phyloP scores from a whole-genome alignment of 2,888 invertebrate genomes.

The Pachymerium ferrugineum region DNA sequence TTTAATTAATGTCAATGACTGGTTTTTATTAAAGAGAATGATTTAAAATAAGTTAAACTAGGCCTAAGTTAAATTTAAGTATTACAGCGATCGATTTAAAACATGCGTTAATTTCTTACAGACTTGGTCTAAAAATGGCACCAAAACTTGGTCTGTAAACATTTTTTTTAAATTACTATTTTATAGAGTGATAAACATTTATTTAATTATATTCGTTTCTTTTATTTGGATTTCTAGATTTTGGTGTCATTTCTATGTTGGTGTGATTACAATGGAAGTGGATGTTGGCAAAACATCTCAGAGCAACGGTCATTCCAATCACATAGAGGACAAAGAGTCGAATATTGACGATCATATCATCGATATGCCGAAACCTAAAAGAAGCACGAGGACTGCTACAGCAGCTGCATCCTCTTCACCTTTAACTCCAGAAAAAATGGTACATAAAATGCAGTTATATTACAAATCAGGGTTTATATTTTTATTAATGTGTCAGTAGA shows the following conservation, averaged over 20 bases:
- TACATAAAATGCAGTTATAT: not conserved
- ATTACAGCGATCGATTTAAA: not conserved
- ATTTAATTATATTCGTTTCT: not conserved
- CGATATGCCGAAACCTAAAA: conserved; percentile 22
- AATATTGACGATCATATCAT: not conserved
- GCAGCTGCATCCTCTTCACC: conserved; percentile 3
- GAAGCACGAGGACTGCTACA: conserved; percentile 20
- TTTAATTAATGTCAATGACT: not conserved
- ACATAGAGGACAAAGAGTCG: conserved; percentile 23
- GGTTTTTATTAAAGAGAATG: too few species aligned
- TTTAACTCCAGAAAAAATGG: conserved; percentile 6
- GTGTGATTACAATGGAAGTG: conserved; percentile 21
- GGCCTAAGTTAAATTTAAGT: not conserved
- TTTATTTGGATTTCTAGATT: not conserved
- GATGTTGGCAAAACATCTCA: conserved; percentile 10
- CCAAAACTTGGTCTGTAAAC: conserved; percentile 16
- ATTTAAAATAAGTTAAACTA: too few species aligned
- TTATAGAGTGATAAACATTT: not conserved
- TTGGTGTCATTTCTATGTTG: not conserved
- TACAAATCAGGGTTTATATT: too few species aligned
- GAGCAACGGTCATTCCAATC: conserved; percentile 29
- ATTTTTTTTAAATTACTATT: not conserved
- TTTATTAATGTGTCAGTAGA: too few species aligned
- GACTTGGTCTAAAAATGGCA: conserved; percentile 14
- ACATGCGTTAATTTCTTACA: conserved; percentile 14